Evolutionary conservation across 2,888 invertebrate species (phyloP).

Genomic region (Diadegma fenestrale): DNA sequence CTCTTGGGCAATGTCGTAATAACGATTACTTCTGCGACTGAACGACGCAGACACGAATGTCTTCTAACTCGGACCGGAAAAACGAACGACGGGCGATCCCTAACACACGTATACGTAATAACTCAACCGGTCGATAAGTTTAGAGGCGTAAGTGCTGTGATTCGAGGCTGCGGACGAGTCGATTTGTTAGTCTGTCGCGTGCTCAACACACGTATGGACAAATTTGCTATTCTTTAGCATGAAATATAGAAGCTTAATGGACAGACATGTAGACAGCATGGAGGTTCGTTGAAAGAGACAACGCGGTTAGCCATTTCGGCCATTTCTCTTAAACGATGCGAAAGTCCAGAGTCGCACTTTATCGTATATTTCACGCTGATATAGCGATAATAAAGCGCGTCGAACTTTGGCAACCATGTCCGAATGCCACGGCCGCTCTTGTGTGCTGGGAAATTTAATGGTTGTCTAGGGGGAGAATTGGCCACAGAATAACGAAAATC

Average conservation of each 20-base stretch:
- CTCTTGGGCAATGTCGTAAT: conserved; percentile 60
- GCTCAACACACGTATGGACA: not conserved
- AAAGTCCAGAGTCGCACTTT: not conserved
- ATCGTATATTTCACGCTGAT: conserved; percentile 16
- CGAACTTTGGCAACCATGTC: conserved; percentile 51
- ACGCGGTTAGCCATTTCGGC: conserved; percentile 25
- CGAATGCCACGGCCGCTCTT: conserved; percentile 13
- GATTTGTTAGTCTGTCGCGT: not conserved
- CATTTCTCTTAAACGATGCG: conserved; percentile 43
- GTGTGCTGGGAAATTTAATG: conserved; percentile 34
- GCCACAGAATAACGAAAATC: conserved; percentile 15
- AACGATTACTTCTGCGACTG: conserved; percentile 40
- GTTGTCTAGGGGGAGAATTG: conserved; percentile 8
- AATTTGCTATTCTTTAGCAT: conserved; percentile 29
- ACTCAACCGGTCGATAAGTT: not conserved
- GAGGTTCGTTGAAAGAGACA: conserved; percentile 28
- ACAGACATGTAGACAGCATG: conserved; percentile 38
- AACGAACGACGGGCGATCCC: conserved; percentile 49
- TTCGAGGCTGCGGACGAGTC: not conserved
- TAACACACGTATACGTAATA: not conserved
- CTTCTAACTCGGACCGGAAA: conserved; percentile 62
- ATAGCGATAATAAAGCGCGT: conserved; percentile 53
- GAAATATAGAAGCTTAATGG: conserved; percentile 16
- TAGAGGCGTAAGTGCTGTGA: conserved; percentile 2
- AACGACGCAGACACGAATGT: conserved; percentile 42